Evolutionary conservation across 2,797 vertebrate genomes (phyloP).

Genomic region (Miopithecus talapoin): DNA sequence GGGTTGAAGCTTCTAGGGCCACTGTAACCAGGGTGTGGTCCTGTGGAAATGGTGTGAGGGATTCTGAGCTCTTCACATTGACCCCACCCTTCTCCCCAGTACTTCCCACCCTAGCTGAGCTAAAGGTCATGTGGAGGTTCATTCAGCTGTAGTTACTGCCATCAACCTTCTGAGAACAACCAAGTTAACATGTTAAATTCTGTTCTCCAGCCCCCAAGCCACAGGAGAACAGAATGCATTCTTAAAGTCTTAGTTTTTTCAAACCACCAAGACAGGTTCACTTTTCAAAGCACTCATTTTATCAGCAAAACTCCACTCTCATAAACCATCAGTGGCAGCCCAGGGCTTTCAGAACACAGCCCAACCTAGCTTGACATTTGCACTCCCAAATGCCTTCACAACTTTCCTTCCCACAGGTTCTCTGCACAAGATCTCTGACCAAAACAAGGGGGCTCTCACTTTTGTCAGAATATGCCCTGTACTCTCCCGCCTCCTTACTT

Average conservation of each 20-base stretch:
- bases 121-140: not conserved
- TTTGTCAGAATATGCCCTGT: not conserved
- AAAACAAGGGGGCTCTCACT: not conserved
- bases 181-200: not conserved
- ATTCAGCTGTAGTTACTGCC: not conserved
- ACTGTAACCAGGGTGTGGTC: not conserved
- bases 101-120: not conserved
- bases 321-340: accelerated
- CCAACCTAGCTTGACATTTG: not conserved
- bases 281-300: not conserved
- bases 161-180: not conserved
- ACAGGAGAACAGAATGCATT: not conserved
- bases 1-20: not conserved
- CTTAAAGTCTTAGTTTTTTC: not conserved
- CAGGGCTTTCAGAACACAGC: not conserved
- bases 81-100: not conserved
- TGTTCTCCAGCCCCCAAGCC: not conserved
- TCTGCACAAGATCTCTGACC: not conserved
- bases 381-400: not conserved
- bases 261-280: not conserved
- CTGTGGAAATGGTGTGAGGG: conserved; percentile 1
- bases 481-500: not conserved
- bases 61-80: not conserved
- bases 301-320: not conserved
- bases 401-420: not conserved